Base-by-base conservation (phyloP, 2,888 invertebrate genomes). In the Xanthorhoe spadicearia region DNA sequence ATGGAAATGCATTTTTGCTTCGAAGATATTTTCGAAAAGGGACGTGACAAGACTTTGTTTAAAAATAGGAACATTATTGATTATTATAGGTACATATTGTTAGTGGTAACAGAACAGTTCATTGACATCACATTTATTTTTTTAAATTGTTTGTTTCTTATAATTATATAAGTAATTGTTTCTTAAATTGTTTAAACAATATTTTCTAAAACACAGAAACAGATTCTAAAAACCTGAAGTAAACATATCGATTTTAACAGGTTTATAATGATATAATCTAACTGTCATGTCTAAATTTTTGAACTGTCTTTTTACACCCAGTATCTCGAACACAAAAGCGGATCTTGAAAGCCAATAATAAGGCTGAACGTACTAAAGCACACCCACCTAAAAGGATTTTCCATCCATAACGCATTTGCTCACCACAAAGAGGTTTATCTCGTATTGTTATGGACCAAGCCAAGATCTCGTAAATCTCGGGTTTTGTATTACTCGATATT, bases 391-490 rank as follows among this genome's bases (percentile, higher is more conserved):
- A 72, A 68, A 64, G 70, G 66, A 74, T 72, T 70, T 69, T 55
- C 61, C 65, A 59, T 64, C 38, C 64, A 61, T 64, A 69, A 60
- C 68, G 66, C 64, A 69, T 66, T 68, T 61, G 64, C 51, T 58
- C 51, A 63, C 72, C 61, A 69, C 69, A 72, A 69, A 72, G 68
- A 71, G 66, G 67, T 62, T 70, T 68, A 68, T 66, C 61, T 63
- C 50, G 64, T 66, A 63, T 46, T 66, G 51, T 71, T 64, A 60
- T 66, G 61, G 59, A 68, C 43, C 53, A 54, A 65, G 66, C 43
- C 53, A 54, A 65, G 66, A 64, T 66, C 64, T 65, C 63, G 60
- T 67, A 61, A 65, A 38, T 55, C 64, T 61, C 57, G 38, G 43
- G 38, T 18, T 15, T 17, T 8, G 18, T 51, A n/a, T 23, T 51